Base-by-base conservation (phyloP, 1,140 invertebrate genomes). In the Apis florea region DNA sequence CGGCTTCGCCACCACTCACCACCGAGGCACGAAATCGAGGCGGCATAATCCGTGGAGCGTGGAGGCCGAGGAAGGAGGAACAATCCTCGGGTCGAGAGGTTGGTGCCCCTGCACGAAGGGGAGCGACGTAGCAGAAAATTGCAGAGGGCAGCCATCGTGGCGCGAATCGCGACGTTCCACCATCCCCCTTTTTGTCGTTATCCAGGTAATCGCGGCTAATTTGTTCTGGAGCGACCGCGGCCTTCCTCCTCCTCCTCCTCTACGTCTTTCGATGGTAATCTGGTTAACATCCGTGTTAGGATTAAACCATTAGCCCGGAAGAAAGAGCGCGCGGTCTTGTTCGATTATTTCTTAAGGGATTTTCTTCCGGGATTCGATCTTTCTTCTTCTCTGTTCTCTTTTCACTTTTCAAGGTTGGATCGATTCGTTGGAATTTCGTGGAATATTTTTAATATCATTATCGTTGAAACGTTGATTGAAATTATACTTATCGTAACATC, bases 271-370 rank as follows among this genome's bases (percentile, higher is more conserved):
- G 82, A 79, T 73, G 85, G 88, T 90, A 92, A 92, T 92, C 90
- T 91, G 89, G 87, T 92, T 91, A 92, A 89, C 90, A 86, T 91
- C 90, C 88, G 89, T 88, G 86, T 90, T 90, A 88, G 90, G 88
- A 91, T 92, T 92, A 91, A 91, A 89, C 87, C 87, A 91, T 92
- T 91, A 91, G 78, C 85, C 78, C 49, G 64, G 71, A 78, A 77
- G 67, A 61, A 66, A 68, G 70, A 26, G 70, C 21, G 70, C 67
- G 70, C 67, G 72, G 79, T 81, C 56, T 61, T 51, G 72, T 85
- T 76, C 85, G 79, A 87, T 88, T 87, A 88, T 87, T 84, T 77
- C 74, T 40, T 58, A 81, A 51, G 78, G 47, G 72, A 81, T 69
- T 24, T 13, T 21, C 12, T 6, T 54, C 17, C 15, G 59, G 26